A percentile compares a stretch with the other conserved stretches of the same genome.
phyloP scores from a whole-genome alignment of 2,797 vertebrate genomes.

The Arnoldichthys spilopterus region DNA sequence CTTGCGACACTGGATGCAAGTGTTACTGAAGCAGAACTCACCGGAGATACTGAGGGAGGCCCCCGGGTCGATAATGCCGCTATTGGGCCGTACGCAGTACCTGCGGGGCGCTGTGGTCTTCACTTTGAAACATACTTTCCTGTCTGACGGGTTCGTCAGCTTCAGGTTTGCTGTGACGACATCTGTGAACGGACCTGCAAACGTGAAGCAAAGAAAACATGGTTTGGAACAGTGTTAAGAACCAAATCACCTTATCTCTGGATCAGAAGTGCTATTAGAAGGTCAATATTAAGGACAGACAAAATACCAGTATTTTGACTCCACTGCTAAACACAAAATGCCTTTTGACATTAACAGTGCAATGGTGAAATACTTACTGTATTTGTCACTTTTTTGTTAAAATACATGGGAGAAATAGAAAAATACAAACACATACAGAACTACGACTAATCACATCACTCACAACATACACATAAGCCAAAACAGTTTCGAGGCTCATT shows the following conservation, averaged over 20 bases:
- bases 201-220: not conserved
- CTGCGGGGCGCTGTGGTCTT: constrained; percentile 97
- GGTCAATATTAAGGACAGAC: no score
- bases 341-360: no score
- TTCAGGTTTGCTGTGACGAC: constrained; percentile 98
- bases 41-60: constrained; percentile 91
- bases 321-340: no score
- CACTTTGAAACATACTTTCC: constrained; percentile 98
- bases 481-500: not conserved
- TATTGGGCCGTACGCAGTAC: constrained; percentile 98
- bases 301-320: no score
- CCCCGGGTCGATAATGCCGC: constrained; percentile 91
- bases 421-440: not conserved
- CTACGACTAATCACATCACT: not conserved
- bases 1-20: constrained; percentile 49
- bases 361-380: no score
- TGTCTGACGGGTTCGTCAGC: constrained; percentile 95
- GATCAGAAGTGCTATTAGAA: no score
- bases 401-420: no score
- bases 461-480: not conserved
- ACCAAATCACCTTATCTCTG: not conserved
- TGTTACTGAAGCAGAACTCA: constrained; percentile 60
- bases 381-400: no score
- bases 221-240: not conserved
- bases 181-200: constrained; percentile 96